Evolutionary conservation across 2,113 vertebrate species (phyloP), one percentile per base, ranked within the genome.

Genomic region (Tachuris rubrigastra): DNA sequence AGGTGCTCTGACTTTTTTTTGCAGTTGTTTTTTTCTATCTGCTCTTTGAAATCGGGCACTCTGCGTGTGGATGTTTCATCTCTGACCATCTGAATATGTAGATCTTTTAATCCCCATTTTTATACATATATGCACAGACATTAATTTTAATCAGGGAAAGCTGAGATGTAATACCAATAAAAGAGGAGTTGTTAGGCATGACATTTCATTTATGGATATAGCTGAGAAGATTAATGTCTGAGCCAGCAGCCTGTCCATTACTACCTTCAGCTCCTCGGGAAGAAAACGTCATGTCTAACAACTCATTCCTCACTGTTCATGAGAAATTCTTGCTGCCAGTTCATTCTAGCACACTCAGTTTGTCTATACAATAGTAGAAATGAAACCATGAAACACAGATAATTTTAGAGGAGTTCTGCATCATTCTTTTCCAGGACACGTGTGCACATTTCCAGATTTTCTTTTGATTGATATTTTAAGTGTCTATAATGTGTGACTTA

Each of bases 201-300:
- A 92, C 89, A 92, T 88, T 96, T 96, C 88, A 93, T 94, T 97
- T 92, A 84, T 50, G 85, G 72, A 60, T 90, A 10, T 19, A 78
- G 80, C 73, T 49, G 55, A 83, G 69, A 92, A 95, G 92, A 96
- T 93, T 85, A 95, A 95, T 66, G 53, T 31, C 71, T 77, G 80
- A 96, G 80, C 55, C 69, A 79, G 76, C 62, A 92, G 85, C 85
- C 75, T 93, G 87, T 94, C 88, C 69, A 28, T 95, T 86, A 74
- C 69, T 30, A 44, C 65, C 66, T 87, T 83, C 63, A 27, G 5
- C 59, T 92, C 4, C 89, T 7, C n/a, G 60, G 55, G 68, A 89
- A 73, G 8, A 0, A 91, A 85, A n/a, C 15, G 0, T 41, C 53
- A 5, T 1, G 3, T 62, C 31, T 42, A 77, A 92, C 90, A 92